phyloP scores from a whole-genome alignment of 2,797 vertebrate species.

The Mus caroli region DNA sequence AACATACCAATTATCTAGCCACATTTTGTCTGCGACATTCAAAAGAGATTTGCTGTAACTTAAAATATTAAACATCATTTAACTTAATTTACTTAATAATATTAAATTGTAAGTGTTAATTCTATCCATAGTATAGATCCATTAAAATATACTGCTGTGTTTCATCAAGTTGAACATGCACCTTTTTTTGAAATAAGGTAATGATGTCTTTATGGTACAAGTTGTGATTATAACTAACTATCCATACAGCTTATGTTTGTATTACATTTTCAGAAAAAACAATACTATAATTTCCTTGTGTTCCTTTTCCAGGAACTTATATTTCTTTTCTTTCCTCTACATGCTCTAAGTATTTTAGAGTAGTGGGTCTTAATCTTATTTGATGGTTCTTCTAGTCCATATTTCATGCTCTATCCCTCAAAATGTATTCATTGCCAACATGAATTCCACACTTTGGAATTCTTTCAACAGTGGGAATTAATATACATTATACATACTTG shows the following conservation, averaged over 20 bases:
- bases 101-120: background rate
- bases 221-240: background rate
- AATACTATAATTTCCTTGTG: background rate
- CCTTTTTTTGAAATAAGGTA: background rate
- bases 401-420: background rate
- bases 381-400: background rate
- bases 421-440: background rate
- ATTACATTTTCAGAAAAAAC: background rate
- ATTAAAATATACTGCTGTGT: background rate
- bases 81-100: background rate
- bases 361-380: background rate
- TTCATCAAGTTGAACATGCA: background rate
- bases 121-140: background rate
- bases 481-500: background rate
- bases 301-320: background rate
- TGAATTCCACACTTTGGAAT: background rate
- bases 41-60: background rate
- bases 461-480: slow-evolving; percentile 6
- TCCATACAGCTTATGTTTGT: background rate
- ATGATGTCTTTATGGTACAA: background rate
- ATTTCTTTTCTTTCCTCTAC: background rate
- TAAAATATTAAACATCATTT: background rate
- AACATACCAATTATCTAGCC: background rate
- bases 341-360: background rate
- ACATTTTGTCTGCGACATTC: background rate